Base-by-base conservation (phyloP, 2,797 vertebrate species). In the Hyperoplus lanceolatus region DNA sequence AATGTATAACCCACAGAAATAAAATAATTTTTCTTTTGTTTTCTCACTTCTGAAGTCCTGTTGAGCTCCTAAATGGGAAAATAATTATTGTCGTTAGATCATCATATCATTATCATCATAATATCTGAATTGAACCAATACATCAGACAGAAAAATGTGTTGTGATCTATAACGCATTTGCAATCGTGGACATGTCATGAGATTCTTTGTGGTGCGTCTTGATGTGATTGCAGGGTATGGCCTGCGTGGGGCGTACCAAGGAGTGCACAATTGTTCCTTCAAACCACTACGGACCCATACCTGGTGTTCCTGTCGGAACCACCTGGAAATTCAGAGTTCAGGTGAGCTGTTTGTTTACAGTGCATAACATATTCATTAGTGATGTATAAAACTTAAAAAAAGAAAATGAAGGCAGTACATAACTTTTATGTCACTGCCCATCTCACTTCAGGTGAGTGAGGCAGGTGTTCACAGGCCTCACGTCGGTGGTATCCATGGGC, bases 271-370 rank as follows among this genome's bases (percentile, higher is more conserved):
- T 99, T 86, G 98, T 99, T 81, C 98, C 98, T 65, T 99, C 97
- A 42, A 99, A 99, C 94, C 98, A 99, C 83, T 99, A 99, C 81
- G 97, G 98, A 49, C 98, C 98, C 12, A 95, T 99, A 87, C 98
- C 98, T 56, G 98, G 98, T 21, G 90, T 99, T 93, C 98, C 98
- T 77, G 98, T 99, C 73, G 98, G 98, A 80, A 97, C 97, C 75
- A 97, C 97, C 8, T 99, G 98, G 98, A 99, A 99, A 84, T 99
- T 99, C 92, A 96, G 98, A 94, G 98, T 99, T 82, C 98, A 99
- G 96, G 98, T 99, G 90, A 87, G 93, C 70, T 6, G 46, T 80
- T 29, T 80, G 43, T 21, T 65, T 9, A 51, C 6, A 9, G 11
- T 21, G n/a, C n/a, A 15, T 68, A 6, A 42, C 12, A 42, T 48